Evolutionary conservation across 2,888 invertebrate species (phyloP).

Genomic region (Eupithecia insigniata): DNA sequence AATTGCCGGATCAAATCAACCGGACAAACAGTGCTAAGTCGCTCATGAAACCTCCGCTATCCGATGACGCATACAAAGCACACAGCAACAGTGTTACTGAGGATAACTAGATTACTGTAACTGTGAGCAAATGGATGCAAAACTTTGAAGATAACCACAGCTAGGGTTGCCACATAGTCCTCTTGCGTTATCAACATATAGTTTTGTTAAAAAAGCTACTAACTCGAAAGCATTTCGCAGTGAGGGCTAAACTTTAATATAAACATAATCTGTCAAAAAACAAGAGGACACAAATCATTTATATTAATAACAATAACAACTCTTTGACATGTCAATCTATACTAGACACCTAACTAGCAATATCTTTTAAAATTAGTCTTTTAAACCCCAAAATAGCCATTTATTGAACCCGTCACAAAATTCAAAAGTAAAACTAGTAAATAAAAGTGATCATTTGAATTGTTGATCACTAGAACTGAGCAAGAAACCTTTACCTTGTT

Average conservation of each 20-base stretch:
- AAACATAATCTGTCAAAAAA: not conserved
- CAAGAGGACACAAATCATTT: not conserved
- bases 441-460: too few relatives aligned
- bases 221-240: not conserved
- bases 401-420: too few relatives aligned
- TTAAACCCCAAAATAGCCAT: too few relatives aligned
- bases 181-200: not conserved
- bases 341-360: too few relatives aligned
- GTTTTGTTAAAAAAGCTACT: not conserved
- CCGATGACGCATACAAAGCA: slow-evolving; percentile 26
- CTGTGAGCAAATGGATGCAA: slow-evolving; percentile 1
- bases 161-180: not conserved
- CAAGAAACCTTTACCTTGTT: too few relatives aligned
- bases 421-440: too few relatives aligned
- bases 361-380: too few relatives aligned
- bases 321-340: too few relatives aligned
- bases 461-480: too few relatives aligned
- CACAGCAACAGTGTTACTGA: slow-evolving; percentile 23
- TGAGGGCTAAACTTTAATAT: not conserved
- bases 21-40: slow-evolving; percentile 21
- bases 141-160: not conserved
- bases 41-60: slow-evolving; percentile 19
- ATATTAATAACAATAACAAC: not conserved
- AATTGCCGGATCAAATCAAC: slow-evolving; percentile 9
- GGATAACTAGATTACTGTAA: slow-evolving; percentile 17